These are phyloP conservation scores for Ceraclea dissimilis DNA, from an alignment of 2,888 invertebrate genomes.

Conservation along the genomic window DNA sequence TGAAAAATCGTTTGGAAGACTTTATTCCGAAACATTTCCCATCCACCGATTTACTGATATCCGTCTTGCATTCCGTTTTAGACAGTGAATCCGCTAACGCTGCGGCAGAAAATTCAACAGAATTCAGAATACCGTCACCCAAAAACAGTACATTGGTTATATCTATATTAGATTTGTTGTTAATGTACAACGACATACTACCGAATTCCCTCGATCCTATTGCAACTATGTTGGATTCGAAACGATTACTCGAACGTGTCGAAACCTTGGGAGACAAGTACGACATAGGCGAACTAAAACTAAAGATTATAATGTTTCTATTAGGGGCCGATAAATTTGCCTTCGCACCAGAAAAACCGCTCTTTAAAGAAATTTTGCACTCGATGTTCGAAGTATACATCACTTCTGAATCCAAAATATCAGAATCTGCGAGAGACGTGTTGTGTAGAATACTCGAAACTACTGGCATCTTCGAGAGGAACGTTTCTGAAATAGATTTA, in stretches of 20 bases:
- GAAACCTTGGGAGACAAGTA: slow-evolving; percentile 32
- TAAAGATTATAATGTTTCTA: slow-evolving; percentile 44
- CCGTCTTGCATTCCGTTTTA: slow-evolving; percentile 36
- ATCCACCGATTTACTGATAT: slow-evolving; percentile 34
- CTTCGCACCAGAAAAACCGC: slow-evolving; percentile 43
- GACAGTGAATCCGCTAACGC: slow-evolving; percentile 28
- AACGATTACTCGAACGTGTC: slow-evolving; percentile 38
- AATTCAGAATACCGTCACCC: slow-evolving; percentile 35
- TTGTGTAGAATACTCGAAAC: slow-evolving; percentile 52
- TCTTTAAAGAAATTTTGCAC: slow-evolving; percentile 48
- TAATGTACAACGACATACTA: slow-evolving; percentile 41
- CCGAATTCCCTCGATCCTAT: slow-evolving; percentile 42
- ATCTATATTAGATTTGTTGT: slow-evolving; percentile 37
- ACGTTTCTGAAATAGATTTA: slow-evolving; percentile 57
- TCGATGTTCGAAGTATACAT: slow-evolving; percentile 52
- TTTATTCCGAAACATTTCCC: slow-evolving; percentile 45
- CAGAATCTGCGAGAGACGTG: slow-evolving; percentile 47
- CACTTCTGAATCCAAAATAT: slow-evolving; percentile 35
- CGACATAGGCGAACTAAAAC: slow-evolving; percentile 37
- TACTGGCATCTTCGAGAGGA: slow-evolving; percentile 57
- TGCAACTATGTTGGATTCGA: slow-evolving; percentile 42
- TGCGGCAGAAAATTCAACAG: slow-evolving; percentile 28
- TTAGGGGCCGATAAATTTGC: slow-evolving; percentile 43
- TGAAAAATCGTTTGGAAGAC: slow-evolving; percentile 38
- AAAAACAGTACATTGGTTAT: slow-evolving; percentile 36